Percentiles rank a stretch among this genome's conserved stretches.
These are phyloP conservation scores for Actinia tenebrosa DNA, from an alignment of 64 coral and sea anemone species.

Conservation along the genomic window DNA sequence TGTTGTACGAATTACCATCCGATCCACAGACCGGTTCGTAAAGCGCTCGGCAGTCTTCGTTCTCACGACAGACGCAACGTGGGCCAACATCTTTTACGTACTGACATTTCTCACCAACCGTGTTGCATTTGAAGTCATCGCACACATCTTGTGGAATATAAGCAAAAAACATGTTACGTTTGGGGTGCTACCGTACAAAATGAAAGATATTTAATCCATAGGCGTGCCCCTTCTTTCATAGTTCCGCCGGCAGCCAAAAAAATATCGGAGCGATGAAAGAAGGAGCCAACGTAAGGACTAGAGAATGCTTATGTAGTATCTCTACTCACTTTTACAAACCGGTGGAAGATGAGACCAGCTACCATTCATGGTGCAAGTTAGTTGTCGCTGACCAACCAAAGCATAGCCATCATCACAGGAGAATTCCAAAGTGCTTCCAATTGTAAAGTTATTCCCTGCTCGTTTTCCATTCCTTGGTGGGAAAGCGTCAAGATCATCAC, in stretches of 20 bases:
- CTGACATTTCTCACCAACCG: slow-evolving; percentile 50
- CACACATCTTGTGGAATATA: slow-evolving; percentile 26
- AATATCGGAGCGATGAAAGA: too few relatives aligned
- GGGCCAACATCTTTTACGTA: slow-evolving; percentile 13
- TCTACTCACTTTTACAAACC: slow-evolving; percentile 50
- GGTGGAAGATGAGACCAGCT: slow-evolving; percentile 59
- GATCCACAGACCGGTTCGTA: slow-evolving; percentile 70
- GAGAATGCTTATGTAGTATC: too few relatives aligned
- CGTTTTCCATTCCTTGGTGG: slow-evolving; percentile 39
- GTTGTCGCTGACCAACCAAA: slow-evolving; percentile 5
- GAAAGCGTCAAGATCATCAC: slow-evolving; percentile 41
- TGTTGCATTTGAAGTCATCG: slow-evolving; percentile 32
- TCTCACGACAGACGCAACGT: slow-evolving; percentile 54
- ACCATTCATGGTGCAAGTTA: slow-evolving; percentile 45
- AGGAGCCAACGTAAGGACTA: too few relatives aligned
- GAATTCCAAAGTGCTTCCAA: slow-evolving; percentile 29
- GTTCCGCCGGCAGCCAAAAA: too few relatives aligned
- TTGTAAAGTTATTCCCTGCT: slow-evolving; percentile 21
- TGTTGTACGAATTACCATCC: slow-evolving; percentile 75
- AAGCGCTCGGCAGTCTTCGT: slow-evolving; percentile 45
- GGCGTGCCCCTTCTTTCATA: too few relatives aligned
- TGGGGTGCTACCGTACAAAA: too few relatives aligned
- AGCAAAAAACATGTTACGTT: too few relatives aligned
- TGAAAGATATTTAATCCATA: too few relatives aligned
- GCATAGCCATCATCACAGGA: slow-evolving; percentile 36